Evolutionary conservation across 35 echinoderm and acorn worm genomes (phyloP).

Genomic region (Anneissia japonica): DNA sequence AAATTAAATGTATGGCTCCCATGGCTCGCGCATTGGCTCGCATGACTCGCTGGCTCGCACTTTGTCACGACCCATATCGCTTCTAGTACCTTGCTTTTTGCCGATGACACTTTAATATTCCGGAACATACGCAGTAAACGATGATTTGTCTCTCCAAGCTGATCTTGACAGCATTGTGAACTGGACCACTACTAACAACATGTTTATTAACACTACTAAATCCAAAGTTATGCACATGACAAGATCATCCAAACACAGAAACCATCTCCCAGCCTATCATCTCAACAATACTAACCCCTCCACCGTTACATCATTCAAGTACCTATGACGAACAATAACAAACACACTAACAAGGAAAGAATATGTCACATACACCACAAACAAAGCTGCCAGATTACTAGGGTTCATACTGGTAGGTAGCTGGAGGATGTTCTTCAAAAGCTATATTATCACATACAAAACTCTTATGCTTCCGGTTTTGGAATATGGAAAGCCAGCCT

Average conservation of each 20-base stretch:
- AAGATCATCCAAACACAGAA: background rate
- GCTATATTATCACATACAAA: too few species aligned
- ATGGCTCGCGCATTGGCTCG: too few species aligned
- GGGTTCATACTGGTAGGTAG: too few species aligned
- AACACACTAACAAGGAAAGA: background rate
- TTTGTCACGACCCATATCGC: too few species aligned
- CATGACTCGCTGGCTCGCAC: too few species aligned
- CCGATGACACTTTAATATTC: background rate
- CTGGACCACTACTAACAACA: background rate
- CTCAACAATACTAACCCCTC: background rate
- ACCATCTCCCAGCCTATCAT: background rate
- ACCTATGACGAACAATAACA: background rate
- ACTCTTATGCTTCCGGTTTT: too few species aligned
- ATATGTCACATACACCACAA: background rate
- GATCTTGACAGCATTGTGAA: background rate
- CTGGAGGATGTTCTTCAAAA: too few species aligned
- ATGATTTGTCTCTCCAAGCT: background rate
- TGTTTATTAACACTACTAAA: background rate
- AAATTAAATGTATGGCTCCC: too few species aligned
- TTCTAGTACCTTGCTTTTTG: background rate
- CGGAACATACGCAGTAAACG: background rate
- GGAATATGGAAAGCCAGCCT: too few species aligned
- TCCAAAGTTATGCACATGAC: background rate
- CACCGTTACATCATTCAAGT: background rate
- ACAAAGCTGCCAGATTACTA: too few species aligned